These are phyloP conservation scores for Anhinga anhinga DNA, from an alignment of 2,113 vertebrate genomes.

Conservation along the genomic window DNA sequence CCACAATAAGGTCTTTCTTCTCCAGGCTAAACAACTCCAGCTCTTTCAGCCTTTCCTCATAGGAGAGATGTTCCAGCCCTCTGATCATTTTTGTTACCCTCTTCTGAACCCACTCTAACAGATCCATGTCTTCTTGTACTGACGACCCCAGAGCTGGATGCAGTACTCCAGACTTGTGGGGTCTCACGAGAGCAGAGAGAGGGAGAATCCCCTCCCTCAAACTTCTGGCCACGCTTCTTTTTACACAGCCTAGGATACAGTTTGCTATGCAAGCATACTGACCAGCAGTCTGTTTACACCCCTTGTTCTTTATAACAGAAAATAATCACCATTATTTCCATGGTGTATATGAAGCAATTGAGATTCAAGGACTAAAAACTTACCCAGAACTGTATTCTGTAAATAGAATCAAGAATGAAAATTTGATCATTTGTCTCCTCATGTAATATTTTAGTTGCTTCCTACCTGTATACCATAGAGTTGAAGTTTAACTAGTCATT, in stretches of 20 bases:
- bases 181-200: accelerated
- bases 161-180: background rate
- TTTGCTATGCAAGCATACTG: background rate
- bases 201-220: background rate
- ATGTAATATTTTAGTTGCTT: background rate
- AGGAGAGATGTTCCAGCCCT: background rate
- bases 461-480: background rate
- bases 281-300: background rate
- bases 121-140: background rate
- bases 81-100: background rate
- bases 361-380: background rate
- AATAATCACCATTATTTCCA: background rate
- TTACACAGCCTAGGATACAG: background rate
- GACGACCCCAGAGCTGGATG: background rate
- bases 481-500: background rate
- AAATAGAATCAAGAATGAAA: background rate
- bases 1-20: background rate
- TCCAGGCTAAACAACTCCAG: background rate
- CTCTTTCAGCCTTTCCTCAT: background rate
- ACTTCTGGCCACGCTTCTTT: background rate
- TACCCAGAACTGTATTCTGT: background rate
- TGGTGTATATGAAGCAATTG: background rate
- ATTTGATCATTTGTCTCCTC: background rate
- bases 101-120: background rate
- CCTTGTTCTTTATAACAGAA: background rate